Conservation (phyloP, 2,888 invertebrate species). For the Tenthredo mesomela region DNA sequence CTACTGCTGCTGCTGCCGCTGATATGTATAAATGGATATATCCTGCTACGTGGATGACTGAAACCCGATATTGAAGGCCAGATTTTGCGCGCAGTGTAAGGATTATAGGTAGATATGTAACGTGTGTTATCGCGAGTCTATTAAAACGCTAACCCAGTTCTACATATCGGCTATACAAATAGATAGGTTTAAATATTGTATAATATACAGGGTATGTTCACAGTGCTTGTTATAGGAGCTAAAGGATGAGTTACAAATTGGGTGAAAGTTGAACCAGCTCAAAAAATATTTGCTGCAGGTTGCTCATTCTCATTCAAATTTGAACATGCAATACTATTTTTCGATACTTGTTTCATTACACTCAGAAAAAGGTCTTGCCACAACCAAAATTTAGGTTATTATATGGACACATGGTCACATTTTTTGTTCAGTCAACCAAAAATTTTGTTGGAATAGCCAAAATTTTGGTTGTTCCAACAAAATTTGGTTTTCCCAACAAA, state of each 20-base stretch:
- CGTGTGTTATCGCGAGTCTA: slow-evolving; percentile 1
- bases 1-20: background rate
- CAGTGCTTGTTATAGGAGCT: background rate
- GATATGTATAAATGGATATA: background rate
- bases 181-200: background rate
- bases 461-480: too few relatives aligned
- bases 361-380: too few relatives aligned
- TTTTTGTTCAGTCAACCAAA: too few relatives aligned
- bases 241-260: background rate
- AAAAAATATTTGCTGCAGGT: too few relatives aligned
- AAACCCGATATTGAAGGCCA: background rate
- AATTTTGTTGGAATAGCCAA: too few relatives aligned
- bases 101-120: background rate
- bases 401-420: too few relatives aligned
- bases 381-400: too few relatives aligned
- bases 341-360: background rate
- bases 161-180: background rate
- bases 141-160: background rate
- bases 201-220: background rate
- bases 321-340: background rate
- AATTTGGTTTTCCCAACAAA: too few relatives aligned
- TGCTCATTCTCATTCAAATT: background rate
- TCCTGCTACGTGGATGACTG: background rate
- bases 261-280: background rate
- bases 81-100: background rate